Evolutionary conservation across 2,113 vertebrate genomes (phyloP), one percentile per base, ranked within the genome.

Genomic region (Oncorhynchus keta): DNA sequence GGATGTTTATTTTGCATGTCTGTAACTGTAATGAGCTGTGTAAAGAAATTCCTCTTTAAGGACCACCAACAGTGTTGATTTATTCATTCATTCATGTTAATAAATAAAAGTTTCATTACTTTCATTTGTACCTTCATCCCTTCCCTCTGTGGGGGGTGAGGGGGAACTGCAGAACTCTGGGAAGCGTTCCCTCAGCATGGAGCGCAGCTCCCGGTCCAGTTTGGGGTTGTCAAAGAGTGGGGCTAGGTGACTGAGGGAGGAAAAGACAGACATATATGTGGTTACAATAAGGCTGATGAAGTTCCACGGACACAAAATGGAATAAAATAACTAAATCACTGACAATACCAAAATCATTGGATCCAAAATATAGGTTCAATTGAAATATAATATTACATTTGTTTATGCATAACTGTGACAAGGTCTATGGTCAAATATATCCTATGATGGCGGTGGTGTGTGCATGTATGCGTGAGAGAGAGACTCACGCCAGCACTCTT

Each of bases 211-310:
- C 39, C 97, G 94, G 89, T 99, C 98, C 93, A 99, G 84, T 35
- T 99, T 99, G 48, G 98, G 97, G 78, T 99, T 99, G 90, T 99
- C 97, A 0, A 99, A 99, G 14, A 99, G 90, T 0, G 98, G 98
- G 67, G 97, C 97, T 72, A 99, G 83, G 70, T 97, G 96, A 80
- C 97, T 97, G 88, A 55, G 51, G 51, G 24, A 2, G 28, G 39
- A 35, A 49, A 62, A 26, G 26, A 65, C 11, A 72, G 55, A 18
- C 39, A 45, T 45, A 11, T 11, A 45, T 4, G 48, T n/a, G n/a
- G 59, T 49, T n/a, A 51, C 30, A 35, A 48, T 7, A 30, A 4
- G 16, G 73, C 32, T 49, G 26, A 35, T 3, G 16, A 61, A 61
- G 57, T 62, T 16, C 26, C 16, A 18, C 30, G 8, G 14, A 30